Evolutionary conservation across 2,888 invertebrate genomes (phyloP), one percentile per base, ranked within the genome.

Genomic region (Crossocerus cetratus): DNA sequence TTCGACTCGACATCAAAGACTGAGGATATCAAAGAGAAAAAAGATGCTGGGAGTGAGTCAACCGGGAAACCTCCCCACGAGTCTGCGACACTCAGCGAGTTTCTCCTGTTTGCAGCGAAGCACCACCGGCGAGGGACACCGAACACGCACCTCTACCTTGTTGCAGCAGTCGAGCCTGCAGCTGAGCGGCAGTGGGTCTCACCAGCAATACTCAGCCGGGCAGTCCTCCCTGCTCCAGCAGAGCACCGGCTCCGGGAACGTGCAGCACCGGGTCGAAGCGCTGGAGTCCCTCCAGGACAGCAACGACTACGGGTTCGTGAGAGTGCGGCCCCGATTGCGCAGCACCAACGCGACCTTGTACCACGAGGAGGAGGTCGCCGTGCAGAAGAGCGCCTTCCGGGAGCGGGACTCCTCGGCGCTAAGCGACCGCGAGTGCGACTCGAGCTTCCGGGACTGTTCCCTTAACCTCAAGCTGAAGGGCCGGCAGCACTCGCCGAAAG

Each of bases 101-200:
- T 91, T 91, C 85, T 91, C 91, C 64, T 91, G 91, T 82, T 86
- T 91, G 63, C 90, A 91, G 70, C 88, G 91, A 53, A 86, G 89
- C 77, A 85, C 88, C 23, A 83, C 79, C 54, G 83, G 81, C 68
- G 88, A 88, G 42, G 87, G 86, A 21, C 90, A 90, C 70, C 86
- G 90, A 3, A 86, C 89, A 22, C 84, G 91, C 83, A 91, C 91
- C 42, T 91, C 91, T 56, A 91, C 91, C n/a, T 83, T 91, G 63
- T 88, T 91, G 49, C 90, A 90, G 61, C 90, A 88, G 65, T 89
- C 89, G 42, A 85, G 86, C 72, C 55, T 83, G 20, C 82, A 82
- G 54, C 60, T 80, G 69, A 78, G 58, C 74, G 65, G 44, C 74
- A 64, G 66, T 63, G 65, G 44, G 70, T 61, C 63, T 63, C 81